These are phyloP conservation scores for Procambarus virginalis DNA, from an alignment of 1,140 invertebrate genomes.

Conservation along the genomic window DNA sequence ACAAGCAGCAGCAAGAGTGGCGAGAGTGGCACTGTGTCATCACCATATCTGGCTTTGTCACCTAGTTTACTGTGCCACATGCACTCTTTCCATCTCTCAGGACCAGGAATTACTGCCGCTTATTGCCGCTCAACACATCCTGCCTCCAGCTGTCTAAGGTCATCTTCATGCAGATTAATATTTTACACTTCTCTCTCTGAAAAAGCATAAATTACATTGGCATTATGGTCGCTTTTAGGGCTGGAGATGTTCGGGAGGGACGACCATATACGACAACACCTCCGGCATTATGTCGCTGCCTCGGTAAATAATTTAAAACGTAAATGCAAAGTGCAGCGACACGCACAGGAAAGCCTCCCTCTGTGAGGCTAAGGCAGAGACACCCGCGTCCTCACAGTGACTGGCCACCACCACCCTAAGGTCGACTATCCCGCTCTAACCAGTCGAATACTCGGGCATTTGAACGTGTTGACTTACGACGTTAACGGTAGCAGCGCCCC, in stretches of 20 bases:
- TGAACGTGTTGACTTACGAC: constrained; percentile 8
- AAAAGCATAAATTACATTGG: background rate
- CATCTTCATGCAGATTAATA: constrained; percentile 35
- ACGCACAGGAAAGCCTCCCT: constrained; percentile 10
- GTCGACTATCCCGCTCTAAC: constrained; percentile 14
- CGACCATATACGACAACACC: background rate
- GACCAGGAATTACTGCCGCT: background rate
- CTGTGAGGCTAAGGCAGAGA: constrained; percentile 14
- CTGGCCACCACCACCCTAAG: background rate
- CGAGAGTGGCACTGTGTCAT: background rate
- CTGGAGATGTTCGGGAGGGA: background rate
- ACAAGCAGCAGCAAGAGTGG: background rate
- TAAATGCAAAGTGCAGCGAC: constrained; percentile 35
- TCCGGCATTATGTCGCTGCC: constrained; percentile 10
- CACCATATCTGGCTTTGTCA: background rate
- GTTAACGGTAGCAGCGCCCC: background rate
- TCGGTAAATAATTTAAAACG: background rate
- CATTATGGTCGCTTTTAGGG: constrained; percentile 39
- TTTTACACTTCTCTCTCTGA: constrained; percentile 24
- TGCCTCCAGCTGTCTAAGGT: background rate
- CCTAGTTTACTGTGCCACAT: background rate
- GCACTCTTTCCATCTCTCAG: background rate
- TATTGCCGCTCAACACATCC: background rate
- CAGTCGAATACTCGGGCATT: background rate
- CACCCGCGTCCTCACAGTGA: background rate